Evolutionary conservation across 2,888 invertebrate species (phyloP).

Genomic region (Erynnis tages): DNA sequence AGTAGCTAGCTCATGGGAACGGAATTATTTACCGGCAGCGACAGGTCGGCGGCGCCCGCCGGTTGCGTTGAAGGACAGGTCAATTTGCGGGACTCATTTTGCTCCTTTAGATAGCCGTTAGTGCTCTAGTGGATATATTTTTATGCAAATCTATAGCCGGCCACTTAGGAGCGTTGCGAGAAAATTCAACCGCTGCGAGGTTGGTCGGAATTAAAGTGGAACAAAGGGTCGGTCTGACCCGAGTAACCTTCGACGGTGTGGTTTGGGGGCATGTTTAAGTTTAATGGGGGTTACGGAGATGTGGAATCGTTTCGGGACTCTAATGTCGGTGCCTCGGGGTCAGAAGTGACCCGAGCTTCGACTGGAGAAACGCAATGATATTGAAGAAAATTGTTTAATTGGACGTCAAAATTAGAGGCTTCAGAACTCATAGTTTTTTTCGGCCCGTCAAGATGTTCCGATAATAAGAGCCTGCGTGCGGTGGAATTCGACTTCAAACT

Average conservation of each 20-base stretch:
- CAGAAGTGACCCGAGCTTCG: conserved; percentile 59
- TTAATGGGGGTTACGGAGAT: conserved; percentile 71
- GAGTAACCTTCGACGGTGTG: conserved; percentile 56
- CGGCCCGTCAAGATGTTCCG: conserved; percentile 27
- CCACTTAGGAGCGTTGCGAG: conserved; percentile 36
- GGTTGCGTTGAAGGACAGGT: conserved; percentile 72
- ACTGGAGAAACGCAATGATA: conserved; percentile 72
- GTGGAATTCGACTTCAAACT: too few relatives aligned
- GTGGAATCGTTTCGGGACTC: conserved; percentile 64
- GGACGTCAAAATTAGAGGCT: conserved; percentile 70
- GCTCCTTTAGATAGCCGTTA: conserved; percentile 57
- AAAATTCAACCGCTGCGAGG: conserved; percentile 41
- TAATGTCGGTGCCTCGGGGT: conserved; percentile 70
- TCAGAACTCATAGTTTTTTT: conserved; percentile 45
- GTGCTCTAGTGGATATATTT: conserved; percentile 35
- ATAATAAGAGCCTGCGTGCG: conserved; percentile 1
- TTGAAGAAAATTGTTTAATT: conserved; percentile 79
- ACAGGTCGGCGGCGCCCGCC: conserved; percentile 66
- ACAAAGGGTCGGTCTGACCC: conserved; percentile 56
- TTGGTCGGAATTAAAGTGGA: conserved; percentile 52
- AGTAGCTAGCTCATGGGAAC: conserved; percentile 80
- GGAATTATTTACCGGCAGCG: conserved; percentile 71
- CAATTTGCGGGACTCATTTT: conserved; percentile 73
- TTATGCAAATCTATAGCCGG: conserved; percentile 54
- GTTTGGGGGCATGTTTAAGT: conserved; percentile 76